A percentile compares a stretch with the other conserved stretches of the same genome.
These are phyloP conservation scores for Lasioglossum villosulum DNA, from an alignment of 2,888 invertebrate genomes.

Conservation along the genomic window DNA sequence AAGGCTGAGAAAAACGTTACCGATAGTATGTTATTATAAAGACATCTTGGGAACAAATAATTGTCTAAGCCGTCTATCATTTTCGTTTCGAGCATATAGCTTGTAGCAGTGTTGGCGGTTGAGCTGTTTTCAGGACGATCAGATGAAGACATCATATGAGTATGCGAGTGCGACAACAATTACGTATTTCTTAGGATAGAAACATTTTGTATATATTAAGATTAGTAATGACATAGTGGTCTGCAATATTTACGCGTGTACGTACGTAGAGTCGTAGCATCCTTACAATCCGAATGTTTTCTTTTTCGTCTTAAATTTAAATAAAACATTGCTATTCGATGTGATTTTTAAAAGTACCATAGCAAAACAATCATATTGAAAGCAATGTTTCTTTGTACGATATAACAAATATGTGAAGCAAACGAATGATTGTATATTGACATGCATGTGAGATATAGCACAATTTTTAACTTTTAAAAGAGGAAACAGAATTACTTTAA, in stretches of 20 bases:
- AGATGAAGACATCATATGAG: constrained; percentile 35
- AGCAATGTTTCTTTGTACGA: constrained; percentile 61
- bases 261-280: constrained; percentile 50
- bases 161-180: constrained; percentile 39
- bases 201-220: constrained; percentile 64
- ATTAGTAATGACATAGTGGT: constrained; percentile 44
- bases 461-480: constrained; percentile 58
- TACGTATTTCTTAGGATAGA: constrained; percentile 52
- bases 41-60: constrained; percentile 72
- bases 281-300: constrained; percentile 37
- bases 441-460: constrained; percentile 57
- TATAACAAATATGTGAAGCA: constrained; percentile 37
- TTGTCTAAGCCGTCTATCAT: constrained; percentile 65
- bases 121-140: constrained; percentile 70
- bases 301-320: constrained; percentile 45
- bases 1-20: constrained; percentile 60
- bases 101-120: constrained; percentile 60
- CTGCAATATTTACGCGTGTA: constrained; percentile 59
- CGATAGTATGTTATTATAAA: constrained; percentile 66
- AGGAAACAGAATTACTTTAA: constrained; percentile 49
- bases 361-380: constrained; percentile 54
- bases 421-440: constrained; percentile 59
- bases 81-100: constrained; percentile 57
- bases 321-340: constrained; percentile 49
- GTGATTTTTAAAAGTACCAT: constrained; percentile 47